Base-by-base conservation (phyloP, 1,140 invertebrate genomes). In the Drosophila nikananu region DNA sequence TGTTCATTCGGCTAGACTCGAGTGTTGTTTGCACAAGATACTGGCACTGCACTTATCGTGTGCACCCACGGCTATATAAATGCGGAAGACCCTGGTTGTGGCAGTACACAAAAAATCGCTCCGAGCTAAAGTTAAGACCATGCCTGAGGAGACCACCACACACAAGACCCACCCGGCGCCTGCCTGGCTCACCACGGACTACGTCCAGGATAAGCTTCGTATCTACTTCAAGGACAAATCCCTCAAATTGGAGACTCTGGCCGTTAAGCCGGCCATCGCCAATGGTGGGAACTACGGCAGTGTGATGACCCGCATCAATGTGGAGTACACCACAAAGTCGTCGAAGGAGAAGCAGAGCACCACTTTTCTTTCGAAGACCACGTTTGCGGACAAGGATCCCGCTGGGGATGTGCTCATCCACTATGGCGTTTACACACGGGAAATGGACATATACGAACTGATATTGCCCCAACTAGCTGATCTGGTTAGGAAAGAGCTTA, bases 261-360 rank as follows among this genome's bases (percentile, higher is more conserved):
- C 71, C 19, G 60, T 80, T 2, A 62, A 62, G 35, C 80, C 91
- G 1, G 87, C 76, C n/a, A 80, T 77, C 3, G 70, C 70, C 4
- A 91, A 92, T 59, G 92, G 92, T 8, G 91, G 87, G 27, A 93
- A 92, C 77, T 93, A 78, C 13, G 75, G 78, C 21, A 93, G 92
- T 58, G 75, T 84, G 9, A 78, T 93, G 71, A 83, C 73, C 0
- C 78, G 92, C 12, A 77, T 91, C 42, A 80, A 75, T 61, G 74
- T 87, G 19, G 70, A 78, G 23, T 86, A 71, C 17, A 54, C 5
- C 13, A 30, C 51, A 1, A 30, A 48, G 41, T 42, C 54, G 6
- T 39, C 57, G 0, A 62, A 71, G 44, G 27, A 46, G 0, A 17
- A 44, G 9, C 49, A 75, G 25, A 52, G 37, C 13, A 60, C 51